Conservation (phyloP, 2,113 vertebrate species). For the Microtus oregoni region DNA sequence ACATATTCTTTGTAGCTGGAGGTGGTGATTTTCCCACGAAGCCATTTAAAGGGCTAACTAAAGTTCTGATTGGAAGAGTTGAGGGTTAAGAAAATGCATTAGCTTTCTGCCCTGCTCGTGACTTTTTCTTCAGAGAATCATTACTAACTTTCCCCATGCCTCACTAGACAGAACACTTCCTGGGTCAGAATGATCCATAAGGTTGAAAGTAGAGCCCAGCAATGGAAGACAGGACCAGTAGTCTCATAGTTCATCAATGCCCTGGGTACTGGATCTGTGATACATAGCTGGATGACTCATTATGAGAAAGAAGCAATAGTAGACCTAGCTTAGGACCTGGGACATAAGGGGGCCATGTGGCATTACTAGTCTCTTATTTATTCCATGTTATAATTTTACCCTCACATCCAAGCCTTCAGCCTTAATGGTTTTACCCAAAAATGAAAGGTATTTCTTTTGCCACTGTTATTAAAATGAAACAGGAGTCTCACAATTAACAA, state of each 20-base stretch:
- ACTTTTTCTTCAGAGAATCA: not conserved
- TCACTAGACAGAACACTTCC: not conserved
- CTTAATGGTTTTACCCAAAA: conserved; percentile 12
- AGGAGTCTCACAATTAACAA: not conserved
- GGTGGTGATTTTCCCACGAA: not conserved
- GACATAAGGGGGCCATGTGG: not conserved
- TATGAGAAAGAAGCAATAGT: not conserved
- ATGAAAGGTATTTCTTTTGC: not conserved
- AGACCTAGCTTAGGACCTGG: not conserved
- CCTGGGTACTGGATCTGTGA: not conserved
- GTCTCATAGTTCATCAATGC: not conserved
- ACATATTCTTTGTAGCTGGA: not conserved
- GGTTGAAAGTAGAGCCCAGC: not conserved
- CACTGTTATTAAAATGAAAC: not conserved
- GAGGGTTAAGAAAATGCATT: not conserved
- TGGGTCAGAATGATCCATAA: not conserved
- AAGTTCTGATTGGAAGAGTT: not conserved
- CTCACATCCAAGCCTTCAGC: not conserved
- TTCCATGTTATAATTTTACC: not conserved
- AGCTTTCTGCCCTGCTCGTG: too few relatives aligned
- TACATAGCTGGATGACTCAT: not conserved
- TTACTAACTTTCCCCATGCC: not conserved
- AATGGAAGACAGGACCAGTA: not conserved
- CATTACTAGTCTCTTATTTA: not conserved
- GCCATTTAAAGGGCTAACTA: not conserved